A percentile compares a stretch with the other conserved stretches of the same genome.
These are phyloP conservation scores for Drosophila navojoa DNA, from an alignment of 1,140 invertebrate species.

Conservation along the genomic window DNA sequence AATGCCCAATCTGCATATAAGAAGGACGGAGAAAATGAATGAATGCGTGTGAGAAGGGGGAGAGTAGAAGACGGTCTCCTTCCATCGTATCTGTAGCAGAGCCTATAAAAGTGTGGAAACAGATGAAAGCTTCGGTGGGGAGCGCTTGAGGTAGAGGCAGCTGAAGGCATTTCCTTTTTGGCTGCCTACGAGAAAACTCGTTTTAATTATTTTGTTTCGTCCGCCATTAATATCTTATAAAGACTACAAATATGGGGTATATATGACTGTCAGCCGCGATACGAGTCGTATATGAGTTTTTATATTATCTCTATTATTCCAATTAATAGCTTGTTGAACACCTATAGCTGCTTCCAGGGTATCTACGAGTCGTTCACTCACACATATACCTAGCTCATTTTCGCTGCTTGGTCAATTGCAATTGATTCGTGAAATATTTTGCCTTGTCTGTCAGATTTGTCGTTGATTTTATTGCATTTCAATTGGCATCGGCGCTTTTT, in stretches of 20 bases:
- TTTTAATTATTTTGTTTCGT: neutral
- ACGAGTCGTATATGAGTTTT: too few species aligned
- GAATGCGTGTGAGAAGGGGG: neutral
- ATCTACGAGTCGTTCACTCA: neutral
- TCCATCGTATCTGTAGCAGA: too few species aligned
- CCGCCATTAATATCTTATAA: neutral
- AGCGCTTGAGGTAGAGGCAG: too few species aligned
- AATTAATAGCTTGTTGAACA: too few species aligned
- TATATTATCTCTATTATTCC: too few species aligned
- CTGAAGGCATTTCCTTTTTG: too few species aligned
- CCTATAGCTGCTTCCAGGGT: neutral
- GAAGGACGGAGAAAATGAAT: too few species aligned
- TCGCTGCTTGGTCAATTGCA: conserved; percentile 27
- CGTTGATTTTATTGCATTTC: conserved; percentile 73
- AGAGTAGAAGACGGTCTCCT: neutral
- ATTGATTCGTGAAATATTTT: conserved; percentile 43
- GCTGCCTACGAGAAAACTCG: neutral
- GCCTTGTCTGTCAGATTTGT: conserved; percentile 48
- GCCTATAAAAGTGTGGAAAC: too few species aligned
- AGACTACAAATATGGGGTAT: neutral
- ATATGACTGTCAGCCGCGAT: too few species aligned
- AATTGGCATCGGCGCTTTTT: conserved; percentile 52
- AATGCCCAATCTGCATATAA: too few species aligned
- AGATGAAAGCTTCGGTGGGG: too few species aligned
- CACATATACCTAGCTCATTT: neutral